Base-by-base conservation (phyloP, 2,113 vertebrate species). In the Butorides virescens region DNA sequence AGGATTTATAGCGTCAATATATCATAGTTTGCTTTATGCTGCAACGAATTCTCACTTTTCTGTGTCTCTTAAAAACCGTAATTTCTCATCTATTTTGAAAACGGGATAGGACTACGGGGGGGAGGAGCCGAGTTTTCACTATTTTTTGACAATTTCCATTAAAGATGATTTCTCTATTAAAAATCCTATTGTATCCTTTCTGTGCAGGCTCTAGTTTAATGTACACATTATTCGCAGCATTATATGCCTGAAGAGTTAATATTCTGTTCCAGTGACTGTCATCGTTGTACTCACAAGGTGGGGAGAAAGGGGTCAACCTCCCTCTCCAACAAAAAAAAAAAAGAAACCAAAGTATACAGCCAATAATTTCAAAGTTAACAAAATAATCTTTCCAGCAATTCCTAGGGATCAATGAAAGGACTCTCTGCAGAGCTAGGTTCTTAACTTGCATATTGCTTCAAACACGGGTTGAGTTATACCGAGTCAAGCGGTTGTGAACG, bases 1-100 rank as follows among this genome's bases (percentile, higher is more conserved):
- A 92, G 52, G 55, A 91, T 87, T 65, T 87, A 66, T 53, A 70
- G 63, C 83, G 44, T 79, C 83, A 92, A 85, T 79, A 71, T 49
- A 81, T 61, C 66, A 44, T 88, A 21, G 18, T 85, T 94, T 50
- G 78, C 18, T 93, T 94, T 46, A 85, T 80, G 36, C 37, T 87
- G 37, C 50, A 79, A 90, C 29, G 52, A 83, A 84, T 65, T 92
- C 88, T 90, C 36, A 74, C 49, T 91, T 92, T 65, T 46, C 49
- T 79, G 14, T 67, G 62, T 86, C 92, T 95, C 85, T 92, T 85
- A 78, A 93, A 62, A 87, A 65, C 20, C 65, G 36, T 13, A 44
- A 61, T 78, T 89, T 89, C 66, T 81, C 63, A 73, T 37, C 27
- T 11, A 22, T 25, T 77, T 76, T n/a, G 44, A 21, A 86, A 79